Evolutionary conservation across 2,797 vertebrate species (phyloP).

Genomic region (Rhyacichthys aspro): DNA sequence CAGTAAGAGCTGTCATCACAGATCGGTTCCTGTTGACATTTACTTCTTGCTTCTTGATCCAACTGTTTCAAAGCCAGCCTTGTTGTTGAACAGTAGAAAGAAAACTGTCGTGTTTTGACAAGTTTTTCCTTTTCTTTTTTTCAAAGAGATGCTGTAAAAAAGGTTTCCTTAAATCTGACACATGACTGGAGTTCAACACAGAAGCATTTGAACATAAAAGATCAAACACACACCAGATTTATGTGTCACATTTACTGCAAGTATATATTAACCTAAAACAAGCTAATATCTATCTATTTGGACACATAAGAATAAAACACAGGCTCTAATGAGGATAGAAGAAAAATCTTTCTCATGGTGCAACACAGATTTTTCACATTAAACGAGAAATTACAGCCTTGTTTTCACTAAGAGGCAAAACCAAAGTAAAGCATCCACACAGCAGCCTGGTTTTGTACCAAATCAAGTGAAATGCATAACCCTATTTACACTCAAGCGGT

Average conservation of each 20-base stretch:
- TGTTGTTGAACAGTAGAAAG: neutral
- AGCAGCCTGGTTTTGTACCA: too few species aligned
- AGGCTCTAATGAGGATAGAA: conserved; percentile 55
- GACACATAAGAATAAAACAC: conserved; percentile 3
- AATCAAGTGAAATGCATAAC: too few species aligned
- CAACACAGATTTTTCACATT: neutral
- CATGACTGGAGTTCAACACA: neutral
- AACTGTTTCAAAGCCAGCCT: neutral
- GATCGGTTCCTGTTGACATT: neutral
- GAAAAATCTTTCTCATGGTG: conserved; percentile 32
- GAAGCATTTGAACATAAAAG: neutral
- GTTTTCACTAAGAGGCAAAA: too few species aligned
- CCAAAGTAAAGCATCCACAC: too few species aligned
- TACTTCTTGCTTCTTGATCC: neutral
- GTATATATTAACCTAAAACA: too few species aligned
- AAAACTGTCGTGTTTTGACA: neutral
- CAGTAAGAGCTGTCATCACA: neutral
- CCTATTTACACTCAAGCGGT: too few species aligned
- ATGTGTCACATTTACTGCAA: too few species aligned
- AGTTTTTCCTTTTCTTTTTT: neutral
- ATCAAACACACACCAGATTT: neutral
- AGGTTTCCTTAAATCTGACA: neutral
- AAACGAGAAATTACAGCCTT: too few species aligned
- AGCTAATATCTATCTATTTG: neutral
- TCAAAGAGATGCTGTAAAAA: too few species aligned